phyloP scores from a whole-genome alignment of 2,888 invertebrate species.

The Heterodera filipjevi region DNA sequence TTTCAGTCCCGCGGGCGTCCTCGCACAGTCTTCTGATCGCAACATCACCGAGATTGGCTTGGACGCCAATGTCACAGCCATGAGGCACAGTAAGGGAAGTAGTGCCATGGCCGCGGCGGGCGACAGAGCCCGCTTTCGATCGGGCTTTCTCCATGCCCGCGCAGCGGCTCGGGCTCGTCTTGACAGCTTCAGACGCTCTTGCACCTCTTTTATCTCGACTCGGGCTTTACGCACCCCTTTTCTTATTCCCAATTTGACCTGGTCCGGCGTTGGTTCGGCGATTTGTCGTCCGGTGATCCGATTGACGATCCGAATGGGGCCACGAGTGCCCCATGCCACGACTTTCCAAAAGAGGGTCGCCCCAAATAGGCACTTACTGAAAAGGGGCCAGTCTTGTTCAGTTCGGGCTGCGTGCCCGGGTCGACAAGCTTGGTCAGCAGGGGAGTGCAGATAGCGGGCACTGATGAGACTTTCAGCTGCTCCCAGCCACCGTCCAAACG shows the following conservation, averaged over 20 bases:
- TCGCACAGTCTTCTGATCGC: neutral
- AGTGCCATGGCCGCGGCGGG: neutral
- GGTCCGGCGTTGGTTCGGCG: neutral
- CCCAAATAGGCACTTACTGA: neutral
- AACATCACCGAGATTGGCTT: neutral
- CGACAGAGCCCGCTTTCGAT: neutral
- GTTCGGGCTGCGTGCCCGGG: neutral
- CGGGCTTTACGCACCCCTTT: neutral
- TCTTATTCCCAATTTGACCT: neutral
- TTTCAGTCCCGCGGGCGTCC: neutral
- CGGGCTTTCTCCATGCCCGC: neutral
- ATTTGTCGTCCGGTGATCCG: neutral
- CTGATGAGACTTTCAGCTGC: neutral
- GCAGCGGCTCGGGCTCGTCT: neutral
- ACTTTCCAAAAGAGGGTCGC: neutral
- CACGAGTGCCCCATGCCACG: neutral
- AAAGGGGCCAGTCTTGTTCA: neutral
- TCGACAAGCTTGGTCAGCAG: neutral
- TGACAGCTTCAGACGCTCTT: neutral
- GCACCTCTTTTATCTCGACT: neutral
- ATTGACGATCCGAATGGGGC: neutral
- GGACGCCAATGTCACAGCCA: neutral
- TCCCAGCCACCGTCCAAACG: conserved; percentile 12
- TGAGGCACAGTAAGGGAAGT: neutral
- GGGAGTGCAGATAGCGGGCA: neutral